Evolutionary conservation across 2,888 invertebrate species (phyloP), one percentile per base, ranked within the genome.

Genomic region (Epicampocera succincta): DNA sequence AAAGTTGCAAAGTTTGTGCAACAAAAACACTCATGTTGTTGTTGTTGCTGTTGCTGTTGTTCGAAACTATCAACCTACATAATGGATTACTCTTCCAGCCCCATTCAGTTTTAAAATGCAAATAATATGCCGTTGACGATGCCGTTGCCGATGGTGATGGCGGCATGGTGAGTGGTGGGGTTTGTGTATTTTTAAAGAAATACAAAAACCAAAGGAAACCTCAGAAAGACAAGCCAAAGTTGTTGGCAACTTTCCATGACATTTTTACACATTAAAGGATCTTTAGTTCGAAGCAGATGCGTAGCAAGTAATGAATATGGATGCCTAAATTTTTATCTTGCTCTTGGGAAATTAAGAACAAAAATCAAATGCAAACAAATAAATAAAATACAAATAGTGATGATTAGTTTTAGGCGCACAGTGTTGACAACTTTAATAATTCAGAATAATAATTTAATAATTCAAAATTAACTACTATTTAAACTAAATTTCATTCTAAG

Each of bases 161-260:
- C 1, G 11, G 21, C 9, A 54, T 54, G 29, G 44, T 40, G 58
- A 29, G 9, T 42, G 42, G 13, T 19, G 11, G 63, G 46, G 13
- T 38, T 63, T 63, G 15, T 60, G n/a, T 44, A 60, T 13, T 63
- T 38, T n/a, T 48, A 48, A 63, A 63, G 48, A 12, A 13, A 48
- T n/a, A 44, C 21, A 61, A 44, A 61, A 46, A 29, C 4, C 44
- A 73, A 33, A 73, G 63, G 63, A 73, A 73, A 54, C 65, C 74
- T 60, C 74, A 75, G 58, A 40, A 75, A 66, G 66, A 50, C 74
- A 66, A 75, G 50, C 58, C 74, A 66, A 60, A 60, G 38, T 66
- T 58, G 66, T 66, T 75, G 74, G 66, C 74, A 75, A 60, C 66
- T 66, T 75, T 75, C 66, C 74, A 75, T 75, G 66, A 66, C 74